phyloP scores from a whole-genome alignment of 2,797 vertebrate genomes.

The Cyclura pinguis region DNA sequence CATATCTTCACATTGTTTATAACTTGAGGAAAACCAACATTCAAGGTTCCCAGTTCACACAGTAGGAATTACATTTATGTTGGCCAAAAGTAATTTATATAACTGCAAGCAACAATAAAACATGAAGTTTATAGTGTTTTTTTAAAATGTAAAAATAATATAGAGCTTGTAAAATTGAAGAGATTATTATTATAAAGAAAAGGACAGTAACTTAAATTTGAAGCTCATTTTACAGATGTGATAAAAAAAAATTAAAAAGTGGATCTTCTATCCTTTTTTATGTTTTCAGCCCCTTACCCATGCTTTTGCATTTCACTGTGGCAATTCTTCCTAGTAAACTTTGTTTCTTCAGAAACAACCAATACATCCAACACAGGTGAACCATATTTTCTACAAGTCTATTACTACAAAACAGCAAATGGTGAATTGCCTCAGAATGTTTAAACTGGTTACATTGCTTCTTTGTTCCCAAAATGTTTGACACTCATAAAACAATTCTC shows the following conservation, averaged over 20 bases:
- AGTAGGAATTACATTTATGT: conserved; percentile 88
- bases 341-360: conserved; percentile 4
- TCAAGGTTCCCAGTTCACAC: conserved; percentile 84
- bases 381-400: not conserved
- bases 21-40: conserved; percentile 88
- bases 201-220: conserved; percentile 83
- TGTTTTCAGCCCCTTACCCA: conserved; percentile 72
- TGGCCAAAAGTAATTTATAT: conserved; percentile 89
- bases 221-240: conserved; percentile 78
- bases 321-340: conserved; percentile 42
- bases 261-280: conserved; percentile 66
- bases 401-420: not conserved
- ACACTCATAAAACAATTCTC: not conserved
- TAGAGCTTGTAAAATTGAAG: conserved; percentile 85
- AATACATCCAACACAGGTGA: not conserved
- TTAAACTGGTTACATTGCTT: not conserved
- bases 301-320: conserved; percentile 56
- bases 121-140: conserved; percentile 86
- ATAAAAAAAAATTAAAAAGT: conserved; percentile 62
- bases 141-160: conserved; percentile 87
- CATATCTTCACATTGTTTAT: conserved; percentile 87
- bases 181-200: conserved; percentile 85
- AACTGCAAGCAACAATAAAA: conserved; percentile 88
- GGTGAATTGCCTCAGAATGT: not conserved
- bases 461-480: not conserved